Percentiles rank a stretch among this genome's conserved stretches.
Conservation (phyloP, 2,797 vertebrate species). For the Stomatorhinus walkeri region DNA sequence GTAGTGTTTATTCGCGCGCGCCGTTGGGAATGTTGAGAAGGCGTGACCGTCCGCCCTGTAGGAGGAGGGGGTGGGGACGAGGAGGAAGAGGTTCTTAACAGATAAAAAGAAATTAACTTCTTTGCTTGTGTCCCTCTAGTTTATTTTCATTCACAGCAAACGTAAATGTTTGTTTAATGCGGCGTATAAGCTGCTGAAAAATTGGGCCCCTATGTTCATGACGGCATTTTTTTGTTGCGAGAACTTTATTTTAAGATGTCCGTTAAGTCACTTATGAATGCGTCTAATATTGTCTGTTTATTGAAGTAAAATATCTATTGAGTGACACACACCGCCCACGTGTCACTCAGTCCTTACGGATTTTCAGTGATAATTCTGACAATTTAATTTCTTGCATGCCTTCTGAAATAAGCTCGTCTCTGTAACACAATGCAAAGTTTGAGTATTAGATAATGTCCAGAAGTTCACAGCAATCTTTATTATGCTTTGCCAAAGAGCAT, state of each 20-base stretch:
- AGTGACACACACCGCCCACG: not conserved
- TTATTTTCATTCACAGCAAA: slow-evolving; percentile 63
- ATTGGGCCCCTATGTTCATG: not conserved
- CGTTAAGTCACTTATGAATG: not conserved
- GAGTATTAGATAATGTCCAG: not conserved
- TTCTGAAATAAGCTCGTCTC: not conserved
- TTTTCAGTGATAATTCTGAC: not conserved
- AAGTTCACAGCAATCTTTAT: not conserved
- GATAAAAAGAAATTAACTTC: slow-evolving; percentile 83
- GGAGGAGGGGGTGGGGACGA: slow-evolving; percentile 74
- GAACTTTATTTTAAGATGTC: not conserved
- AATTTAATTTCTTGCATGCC: not conserved
- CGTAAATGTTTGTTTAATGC: slow-evolving; percentile 22
- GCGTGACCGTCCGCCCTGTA: slow-evolving; percentile 76
- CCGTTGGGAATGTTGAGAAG: slow-evolving; percentile 74
- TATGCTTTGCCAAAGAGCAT: not conserved
- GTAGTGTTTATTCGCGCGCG: slow-evolving; percentile 61
- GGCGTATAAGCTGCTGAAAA: not conserved
- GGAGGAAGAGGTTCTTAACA: slow-evolving; percentile 73
- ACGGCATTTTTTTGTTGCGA: not conserved
- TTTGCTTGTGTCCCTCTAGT: slow-evolving; percentile 66
- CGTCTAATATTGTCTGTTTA: not conserved
- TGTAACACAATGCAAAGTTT: not conserved
- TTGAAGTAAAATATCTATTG: not conserved
- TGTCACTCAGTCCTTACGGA: not conserved